These are phyloP conservation scores for Calliopum simillimum DNA, from an alignment of 2,888 invertebrate species.

Conservation along the genomic window DNA sequence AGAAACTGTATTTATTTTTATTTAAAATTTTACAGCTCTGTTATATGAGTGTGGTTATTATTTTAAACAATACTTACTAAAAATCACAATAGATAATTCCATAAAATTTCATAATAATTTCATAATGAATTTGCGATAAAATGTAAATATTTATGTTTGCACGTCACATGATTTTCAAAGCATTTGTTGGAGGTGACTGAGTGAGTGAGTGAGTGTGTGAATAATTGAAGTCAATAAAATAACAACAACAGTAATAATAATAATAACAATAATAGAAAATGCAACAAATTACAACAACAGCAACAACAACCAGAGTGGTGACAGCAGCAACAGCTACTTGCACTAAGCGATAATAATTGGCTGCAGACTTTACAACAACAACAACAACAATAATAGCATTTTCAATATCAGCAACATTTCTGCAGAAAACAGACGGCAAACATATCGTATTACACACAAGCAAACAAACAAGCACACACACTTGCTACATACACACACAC, in stretches of 20 bases:
- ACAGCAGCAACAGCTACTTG: neutral
- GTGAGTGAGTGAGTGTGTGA: neutral
- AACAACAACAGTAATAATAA: conserved; percentile 13
- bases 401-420: conserved; percentile 28
- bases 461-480: conserved; percentile 23
- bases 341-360: conserved; percentile 31
- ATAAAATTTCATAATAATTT: too few relatives aligned
- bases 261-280: conserved; percentile 2
- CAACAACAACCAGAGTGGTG: conserved; percentile 14
- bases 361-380: conserved; percentile 36
- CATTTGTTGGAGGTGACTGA: neutral
- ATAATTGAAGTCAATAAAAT: neutral
- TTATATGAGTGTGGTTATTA: too few relatives aligned
- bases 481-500: too few relatives aligned
- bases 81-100: too few relatives aligned
- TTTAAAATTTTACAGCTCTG: too few relatives aligned
- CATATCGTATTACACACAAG: conserved; percentile 36
- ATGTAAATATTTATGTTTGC: too few relatives aligned
- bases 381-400: conserved; percentile 16
- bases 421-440: conserved; percentile 40
- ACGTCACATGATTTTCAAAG: neutral
- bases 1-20: too few relatives aligned
- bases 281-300: conserved; percentile 4
- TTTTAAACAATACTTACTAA: too few relatives aligned
- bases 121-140: too few relatives aligned